Conservation (phyloP, 2,113 vertebrate genomes). For the Hypanus sabinus region DNA sequence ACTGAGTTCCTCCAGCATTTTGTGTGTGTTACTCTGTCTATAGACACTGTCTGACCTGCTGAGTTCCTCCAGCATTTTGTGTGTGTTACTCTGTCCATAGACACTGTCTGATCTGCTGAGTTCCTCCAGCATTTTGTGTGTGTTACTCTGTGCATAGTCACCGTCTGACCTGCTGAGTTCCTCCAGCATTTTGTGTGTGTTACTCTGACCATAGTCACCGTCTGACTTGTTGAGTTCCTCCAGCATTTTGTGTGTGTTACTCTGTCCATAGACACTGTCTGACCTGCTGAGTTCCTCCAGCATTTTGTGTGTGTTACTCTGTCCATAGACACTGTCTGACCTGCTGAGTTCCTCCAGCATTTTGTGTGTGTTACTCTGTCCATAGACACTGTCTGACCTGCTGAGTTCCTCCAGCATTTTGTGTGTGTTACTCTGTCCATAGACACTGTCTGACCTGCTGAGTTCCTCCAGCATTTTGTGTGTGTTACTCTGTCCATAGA, state of each 20-base stretch:
- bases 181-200: neutral
- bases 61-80: neutral
- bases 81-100: neutral
- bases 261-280: neutral
- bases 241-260: neutral
- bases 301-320: neutral
- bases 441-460: too few relatives aligned
- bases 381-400: too few relatives aligned
- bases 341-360: too few relatives aligned
- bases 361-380: neutral
- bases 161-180: too few relatives aligned
- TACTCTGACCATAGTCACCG: neutral
- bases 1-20: too few relatives aligned
- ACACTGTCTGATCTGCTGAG: too few relatives aligned
- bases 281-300: too few relatives aligned
- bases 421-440: neutral
- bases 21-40: neutral
- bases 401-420: too few relatives aligned
- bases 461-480: neutral
- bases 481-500: neutral
- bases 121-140: neutral
- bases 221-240: too few relatives aligned
- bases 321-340: neutral
- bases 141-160: neutral
- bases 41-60: too few relatives aligned